Percentiles rank a stretch among this genome's conserved stretches.
These are phyloP conservation scores for Scaptomyza pallida DNA, from an alignment of 1,140 invertebrate species.

Conservation along the genomic window DNA sequence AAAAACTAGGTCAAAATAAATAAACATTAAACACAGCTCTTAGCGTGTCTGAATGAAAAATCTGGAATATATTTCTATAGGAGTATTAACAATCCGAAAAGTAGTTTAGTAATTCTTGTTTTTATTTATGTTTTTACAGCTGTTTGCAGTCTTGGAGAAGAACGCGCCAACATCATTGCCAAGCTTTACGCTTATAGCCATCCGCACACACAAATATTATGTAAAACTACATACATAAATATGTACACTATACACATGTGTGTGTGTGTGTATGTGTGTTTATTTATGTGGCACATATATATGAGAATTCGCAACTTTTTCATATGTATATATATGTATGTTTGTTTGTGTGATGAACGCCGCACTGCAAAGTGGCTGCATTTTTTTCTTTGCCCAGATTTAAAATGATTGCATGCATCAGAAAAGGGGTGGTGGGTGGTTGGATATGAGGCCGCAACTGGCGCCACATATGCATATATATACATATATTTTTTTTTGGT, in stretches of 20 bases:
- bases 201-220: conserved; percentile 16
- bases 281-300: conserved; percentile 40
- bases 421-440: not conserved
- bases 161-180: not conserved
- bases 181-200: conserved; percentile 6
- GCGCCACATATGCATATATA: conserved; percentile 28
- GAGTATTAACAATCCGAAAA: not conserved
- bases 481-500: not conserved
- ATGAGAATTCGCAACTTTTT: conserved; percentile 47
- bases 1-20: no score
- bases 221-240: conserved; percentile 10
- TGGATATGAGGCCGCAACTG: conserved; percentile 3
- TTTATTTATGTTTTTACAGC: conserved; percentile 44
- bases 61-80: not conserved
- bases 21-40: no score
- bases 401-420: conserved; percentile 61
- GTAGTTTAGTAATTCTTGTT: conserved; percentile 33
- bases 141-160: conserved; percentile 9
- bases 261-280: conserved; percentile 5
- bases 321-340: no score
- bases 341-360: conserved; percentile 47
- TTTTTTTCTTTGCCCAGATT: conserved; percentile 49
- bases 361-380: conserved; percentile 58
- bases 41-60: no score
- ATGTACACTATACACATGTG: conserved; percentile 3